Conservation (phyloP, 2,113 vertebrate genomes). For the Baryphthengus martii region DNA sequence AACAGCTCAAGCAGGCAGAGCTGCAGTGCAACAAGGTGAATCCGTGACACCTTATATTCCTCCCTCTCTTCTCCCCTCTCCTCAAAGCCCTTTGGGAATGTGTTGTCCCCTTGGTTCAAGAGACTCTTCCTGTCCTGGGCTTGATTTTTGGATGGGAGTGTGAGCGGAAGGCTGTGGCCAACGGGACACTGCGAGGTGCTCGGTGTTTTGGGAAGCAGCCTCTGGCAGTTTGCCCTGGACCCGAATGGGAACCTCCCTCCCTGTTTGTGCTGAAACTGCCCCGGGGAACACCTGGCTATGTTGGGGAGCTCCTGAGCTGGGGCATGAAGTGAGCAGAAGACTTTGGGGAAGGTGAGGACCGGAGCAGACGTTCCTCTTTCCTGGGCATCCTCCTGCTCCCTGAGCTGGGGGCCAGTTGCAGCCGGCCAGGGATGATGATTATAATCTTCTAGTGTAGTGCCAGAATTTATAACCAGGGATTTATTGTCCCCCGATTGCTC, state of each 20-base stretch:
- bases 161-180: fast-evolving
- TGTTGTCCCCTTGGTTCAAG: fast-evolving
- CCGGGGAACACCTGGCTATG: fast-evolving
- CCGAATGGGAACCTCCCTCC: fast-evolving
- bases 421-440: neutral
- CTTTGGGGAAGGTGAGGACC: neutral
- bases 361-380: neutral
- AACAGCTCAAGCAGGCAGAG: slow-evolving; percentile 62
- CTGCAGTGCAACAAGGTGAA: slow-evolving; percentile 53
- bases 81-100: neutral
- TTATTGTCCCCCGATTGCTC: slow-evolving; percentile 37
- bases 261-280: neutral
- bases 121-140: neutral
- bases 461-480: slow-evolving; percentile 30
- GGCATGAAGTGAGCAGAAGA: neutral
- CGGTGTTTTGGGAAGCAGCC: neutral
- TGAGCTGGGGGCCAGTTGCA: neutral
- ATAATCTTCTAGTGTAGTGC: neutral
- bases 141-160: fast-evolving
- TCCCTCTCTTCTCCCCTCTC: neutral
- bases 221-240: fast-evolving
- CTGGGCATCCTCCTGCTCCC: fast-evolving
- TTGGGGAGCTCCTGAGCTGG: no score
- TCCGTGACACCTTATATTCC: neutral
- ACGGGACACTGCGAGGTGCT: neutral